A percentile compares a stretch with the other conserved stretches of the same genome.
These are phyloP conservation scores for Diplogasteroides magnus DNA, from an alignment of 1,140 invertebrate genomes.

Conservation along the genomic window DNA sequence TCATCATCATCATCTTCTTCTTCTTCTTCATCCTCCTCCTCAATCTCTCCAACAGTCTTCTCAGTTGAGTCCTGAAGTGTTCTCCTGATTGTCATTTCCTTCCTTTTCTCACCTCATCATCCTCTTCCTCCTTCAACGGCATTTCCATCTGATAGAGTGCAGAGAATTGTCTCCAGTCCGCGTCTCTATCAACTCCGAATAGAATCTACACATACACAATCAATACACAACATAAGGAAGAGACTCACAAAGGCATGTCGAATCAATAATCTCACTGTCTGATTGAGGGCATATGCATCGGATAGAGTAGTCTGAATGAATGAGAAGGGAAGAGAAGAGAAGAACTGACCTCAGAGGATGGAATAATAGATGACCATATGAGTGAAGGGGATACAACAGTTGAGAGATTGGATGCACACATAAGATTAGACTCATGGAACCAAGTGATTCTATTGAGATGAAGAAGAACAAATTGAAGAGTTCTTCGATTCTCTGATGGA, in stretches of 20 bases:
- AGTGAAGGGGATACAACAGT: slow-evolving; percentile 53
- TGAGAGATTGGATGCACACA: slow-evolving; percentile 50
- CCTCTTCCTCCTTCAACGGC: neutral
- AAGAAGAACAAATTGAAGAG: slow-evolving; percentile 47
- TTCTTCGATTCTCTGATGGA: slow-evolving; percentile 48
- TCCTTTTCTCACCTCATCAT: neutral
- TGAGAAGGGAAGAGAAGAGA: too few species aligned
- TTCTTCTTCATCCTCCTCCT: slow-evolving; percentile 39
- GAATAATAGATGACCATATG: slow-evolving; percentile 33
- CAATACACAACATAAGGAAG: neutral
- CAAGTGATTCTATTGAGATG: slow-evolving; percentile 52
- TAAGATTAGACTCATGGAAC: slow-evolving; percentile 50
- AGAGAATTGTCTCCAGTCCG: slow-evolving; percentile 9
- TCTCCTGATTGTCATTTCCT: neutral
- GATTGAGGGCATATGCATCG: slow-evolving; percentile 33
- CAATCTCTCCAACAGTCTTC: neutral
- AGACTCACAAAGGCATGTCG: slow-evolving; percentile 48
- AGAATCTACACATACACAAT: neutral
- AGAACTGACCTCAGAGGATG: neutral
- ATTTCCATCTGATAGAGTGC: neutral
- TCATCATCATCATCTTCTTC: slow-evolving; percentile 43
- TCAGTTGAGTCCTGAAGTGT: neutral
- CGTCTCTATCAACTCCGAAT: neutral
- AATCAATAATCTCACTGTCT: slow-evolving; percentile 44
- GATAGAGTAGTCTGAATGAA: slow-evolving; percentile 5